Conservation (phyloP, 2,797 vertebrate genomes). For the Gobionotothen gibberifrons region DNA sequence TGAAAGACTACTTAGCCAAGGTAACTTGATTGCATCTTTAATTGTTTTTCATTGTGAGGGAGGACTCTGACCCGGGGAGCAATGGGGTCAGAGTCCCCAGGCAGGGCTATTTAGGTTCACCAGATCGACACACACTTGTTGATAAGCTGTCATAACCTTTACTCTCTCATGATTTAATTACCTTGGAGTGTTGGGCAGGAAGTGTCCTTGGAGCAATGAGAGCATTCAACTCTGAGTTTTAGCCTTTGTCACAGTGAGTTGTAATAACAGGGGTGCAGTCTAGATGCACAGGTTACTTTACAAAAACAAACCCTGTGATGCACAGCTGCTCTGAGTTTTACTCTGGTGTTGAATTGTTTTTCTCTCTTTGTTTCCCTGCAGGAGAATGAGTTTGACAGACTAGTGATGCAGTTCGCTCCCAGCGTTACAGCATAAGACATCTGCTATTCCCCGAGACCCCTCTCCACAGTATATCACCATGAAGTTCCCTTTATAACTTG, state of each 20-base stretch:
- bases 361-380: conserved; percentile 68
- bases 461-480: conserved; percentile 18
- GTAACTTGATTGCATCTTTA: conserved; percentile 69
- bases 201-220: conserved; percentile 43
- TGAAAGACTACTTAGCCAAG: conserved; percentile 95
- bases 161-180: conserved; percentile 29
- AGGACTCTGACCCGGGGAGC: conserved; percentile 1
- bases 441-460: conserved; percentile 7
- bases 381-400: conserved; percentile 96
- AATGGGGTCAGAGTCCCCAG: too few relatives aligned
- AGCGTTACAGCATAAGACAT: conserved; percentile 76
- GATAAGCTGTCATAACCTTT: conserved; percentile 25
- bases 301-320: conserved; percentile 32
- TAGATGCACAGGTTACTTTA: conserved; percentile 53
- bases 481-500: conserved; percentile 1
- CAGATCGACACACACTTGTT: conserved; percentile 3
- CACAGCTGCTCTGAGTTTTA: conserved; percentile 37
- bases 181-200: conserved; percentile 24
- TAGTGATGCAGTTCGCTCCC: conserved; percentile 90
- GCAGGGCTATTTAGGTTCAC: not conserved
- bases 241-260: conserved; percentile 41
- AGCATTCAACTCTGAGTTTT: conserved; percentile 45
- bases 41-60: not conserved
- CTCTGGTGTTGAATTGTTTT: conserved; percentile 35
- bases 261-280: conserved; percentile 30